Percentiles rank a stretch among this genome's conserved stretches.
phyloP scores from a whole-genome alignment of 1,140 invertebrate genomes.

The Pectinophora gossypiella region DNA sequence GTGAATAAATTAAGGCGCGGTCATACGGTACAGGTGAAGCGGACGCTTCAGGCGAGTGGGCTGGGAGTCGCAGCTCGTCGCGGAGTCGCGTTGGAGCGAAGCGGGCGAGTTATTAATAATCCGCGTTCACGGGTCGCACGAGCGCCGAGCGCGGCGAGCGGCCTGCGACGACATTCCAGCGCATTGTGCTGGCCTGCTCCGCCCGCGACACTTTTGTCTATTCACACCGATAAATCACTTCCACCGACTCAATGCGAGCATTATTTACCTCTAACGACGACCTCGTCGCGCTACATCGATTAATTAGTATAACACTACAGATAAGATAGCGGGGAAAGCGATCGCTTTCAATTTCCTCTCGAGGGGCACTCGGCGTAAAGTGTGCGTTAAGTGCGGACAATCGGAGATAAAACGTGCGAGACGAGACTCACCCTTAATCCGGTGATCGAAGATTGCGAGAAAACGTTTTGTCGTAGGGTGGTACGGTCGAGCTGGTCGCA shows the following conservation, averaged over 20 bases:
- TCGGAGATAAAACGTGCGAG: constrained; percentile 73
- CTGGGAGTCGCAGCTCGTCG: constrained; percentile 34
- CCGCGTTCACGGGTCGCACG: constrained; percentile 63
- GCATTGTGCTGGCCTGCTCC: constrained; percentile 61
- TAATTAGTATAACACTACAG: constrained; percentile 72
- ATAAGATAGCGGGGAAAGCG: constrained; percentile 71
- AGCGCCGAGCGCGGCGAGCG: constrained; percentile 44
- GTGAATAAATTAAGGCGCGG: constrained; percentile 49
- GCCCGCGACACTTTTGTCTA: constrained; percentile 70
- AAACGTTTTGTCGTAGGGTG: constrained; percentile 72
- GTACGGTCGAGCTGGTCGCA: constrained; percentile 46
- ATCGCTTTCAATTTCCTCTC: constrained; percentile 74
- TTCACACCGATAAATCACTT: constrained; percentile 70
- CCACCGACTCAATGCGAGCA: constrained; percentile 47
- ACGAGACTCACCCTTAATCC: constrained; percentile 69
- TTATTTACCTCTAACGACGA: constrained; percentile 66
- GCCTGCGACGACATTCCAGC: constrained; percentile 65
- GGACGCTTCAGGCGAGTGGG: constrained; percentile 41
- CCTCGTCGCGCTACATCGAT: constrained; percentile 61
- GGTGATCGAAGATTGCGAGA: constrained; percentile 72
- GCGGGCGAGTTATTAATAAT: constrained; percentile 67
- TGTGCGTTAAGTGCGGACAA: constrained; percentile 72
- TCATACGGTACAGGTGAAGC: constrained; percentile 51
- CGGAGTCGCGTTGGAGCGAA: constrained; percentile 33
- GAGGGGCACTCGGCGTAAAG: constrained; percentile 71